A percentile compares a stretch with the other conserved stretches of the same genome.
Evolutionary conservation across 2,797 vertebrate species (phyloP).

Genomic region (Acanthurus lineatus): DNA sequence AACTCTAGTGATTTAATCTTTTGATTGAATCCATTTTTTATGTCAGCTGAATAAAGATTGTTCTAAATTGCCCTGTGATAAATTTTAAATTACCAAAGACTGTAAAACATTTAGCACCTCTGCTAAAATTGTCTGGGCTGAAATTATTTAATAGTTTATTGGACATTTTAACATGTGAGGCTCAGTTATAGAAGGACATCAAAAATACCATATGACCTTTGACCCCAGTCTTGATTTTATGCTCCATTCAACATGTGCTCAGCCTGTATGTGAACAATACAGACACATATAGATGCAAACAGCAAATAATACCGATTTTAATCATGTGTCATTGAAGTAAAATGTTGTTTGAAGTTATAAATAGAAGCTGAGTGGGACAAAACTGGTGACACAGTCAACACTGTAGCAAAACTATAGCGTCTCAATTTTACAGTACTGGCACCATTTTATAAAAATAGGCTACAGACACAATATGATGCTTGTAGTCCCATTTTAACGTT

Average conservation of each 20-base stretch:
- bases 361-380: not conserved
- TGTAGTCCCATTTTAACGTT: conserved; percentile 68
- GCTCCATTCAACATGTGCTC: not conserved
- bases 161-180: not conserved
- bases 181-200: not conserved
- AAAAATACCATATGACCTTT: conserved; percentile 2
- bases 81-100: not conserved
- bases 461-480: conserved; percentile 57
- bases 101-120: not conserved
- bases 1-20: conserved; percentile 1
- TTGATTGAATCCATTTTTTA: not conserved
- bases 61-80: not conserved
- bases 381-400: conserved; percentile 21
- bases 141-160: not conserved
- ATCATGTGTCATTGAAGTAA: not conserved
- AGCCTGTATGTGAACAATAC: not conserved
- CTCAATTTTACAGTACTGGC: conserved; percentile 32
- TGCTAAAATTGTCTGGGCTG: not conserved
- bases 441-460: conserved; percentile 53
- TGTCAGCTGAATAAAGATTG: not conserved
- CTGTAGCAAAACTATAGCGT: conserved; percentile 15
- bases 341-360: not conserved
- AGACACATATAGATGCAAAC: not conserved
- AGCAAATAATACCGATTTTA: not conserved
- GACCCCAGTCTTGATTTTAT: not conserved